phyloP scores from a whole-genome alignment of 2,797 vertebrate species.

The Oryzias sinensis region DNA sequence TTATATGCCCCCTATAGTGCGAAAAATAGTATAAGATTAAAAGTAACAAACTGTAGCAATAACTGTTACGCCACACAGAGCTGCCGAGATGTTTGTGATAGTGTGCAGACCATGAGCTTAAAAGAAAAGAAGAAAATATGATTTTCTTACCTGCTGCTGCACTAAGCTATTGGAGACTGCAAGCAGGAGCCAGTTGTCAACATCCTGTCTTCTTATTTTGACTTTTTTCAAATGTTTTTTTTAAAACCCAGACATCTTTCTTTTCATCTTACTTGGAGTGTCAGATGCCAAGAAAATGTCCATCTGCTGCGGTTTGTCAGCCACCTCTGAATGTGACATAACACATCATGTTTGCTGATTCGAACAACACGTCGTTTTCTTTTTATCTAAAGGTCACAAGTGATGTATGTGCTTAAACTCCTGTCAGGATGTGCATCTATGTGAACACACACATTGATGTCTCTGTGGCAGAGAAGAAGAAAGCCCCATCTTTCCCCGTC shows the following conservation, averaged over 20 bases:
- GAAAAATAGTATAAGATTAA: too few relatives aligned
- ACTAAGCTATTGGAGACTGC: conserved; percentile 36
- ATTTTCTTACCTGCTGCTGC: conserved; percentile 28
- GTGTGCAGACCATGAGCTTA: too few relatives aligned
- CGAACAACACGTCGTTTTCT: conserved; percentile 27
- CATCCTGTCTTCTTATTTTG: conserved; percentile 25
- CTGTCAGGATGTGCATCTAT: conserved; percentile 29
- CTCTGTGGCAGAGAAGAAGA: conserved; percentile 9
- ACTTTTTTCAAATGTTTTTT: not conserved
- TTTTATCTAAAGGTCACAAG: conserved; percentile 44
- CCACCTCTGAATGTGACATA: conserved; percentile 30
- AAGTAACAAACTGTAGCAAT: too few relatives aligned
- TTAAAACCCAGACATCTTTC: not conserved
- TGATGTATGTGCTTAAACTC: conserved; percentile 31
- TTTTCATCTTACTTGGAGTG: conserved; percentile 29
- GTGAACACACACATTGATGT: conserved; percentile 15
- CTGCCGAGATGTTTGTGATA: too few relatives aligned
- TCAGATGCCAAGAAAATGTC: conserved; percentile 35
- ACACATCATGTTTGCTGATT: conserved; percentile 26
- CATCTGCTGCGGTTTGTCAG: conserved; percentile 48
- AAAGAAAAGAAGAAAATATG: not conserved
- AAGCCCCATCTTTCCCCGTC: conserved; percentile 1
- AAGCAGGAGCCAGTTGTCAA: conserved; percentile 40
- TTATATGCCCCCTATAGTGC: too few relatives aligned
- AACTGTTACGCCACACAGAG: too few relatives aligned